Base-by-base conservation (phyloP, 1,140 invertebrate species). In the Holcopasites calliopsidis region DNA sequence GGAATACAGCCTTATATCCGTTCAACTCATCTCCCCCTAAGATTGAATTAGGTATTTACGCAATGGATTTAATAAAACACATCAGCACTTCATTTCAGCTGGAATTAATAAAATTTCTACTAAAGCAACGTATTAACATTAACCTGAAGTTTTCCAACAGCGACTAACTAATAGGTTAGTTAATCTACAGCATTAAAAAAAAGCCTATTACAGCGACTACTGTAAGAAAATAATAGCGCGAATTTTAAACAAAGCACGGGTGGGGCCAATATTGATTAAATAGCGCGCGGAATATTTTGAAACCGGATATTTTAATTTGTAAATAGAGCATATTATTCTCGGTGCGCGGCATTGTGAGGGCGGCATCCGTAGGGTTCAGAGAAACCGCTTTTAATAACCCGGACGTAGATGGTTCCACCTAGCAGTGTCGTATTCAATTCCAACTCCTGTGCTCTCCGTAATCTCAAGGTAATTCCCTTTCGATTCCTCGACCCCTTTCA, bases 251-350 rank as follows among this genome's bases (percentile, higher is more conserved):
- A 49, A 26, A 4, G 31, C 35, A 35, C 73, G 49, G 71, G 65
- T 74, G n/a, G 49, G 40, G 64, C 54, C 64, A 84, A 89, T 90
- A 89, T 89, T 89, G 88, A 86, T 86, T 69, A 86, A 87, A 87
- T 85, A 89, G 26, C 50, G 72, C 66, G 71, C 77, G 88, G 85
- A 87, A 83, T 90, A 90, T 88, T 90, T 87, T 88, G 88, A 90
- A 90, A 90, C 87, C 61, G 33, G 87, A 90, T 87, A 83, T 81
- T 87, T 87, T 89, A 90, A 90, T 90, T 90, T 84, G 85, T 89
- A 89, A 90, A 90, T 88, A 88, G 82, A 87, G 76, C 33, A 83
- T 85, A 89, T 86, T 88, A 85, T 87, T 87, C 72, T 80, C 74
- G 82, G 78, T 80, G 78, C 57, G 61, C 50, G 11, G 76, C 61